phyloP scores from a whole-genome alignment of 2,113 vertebrate genomes.

The Oxygymnocypris stewartii region DNA sequence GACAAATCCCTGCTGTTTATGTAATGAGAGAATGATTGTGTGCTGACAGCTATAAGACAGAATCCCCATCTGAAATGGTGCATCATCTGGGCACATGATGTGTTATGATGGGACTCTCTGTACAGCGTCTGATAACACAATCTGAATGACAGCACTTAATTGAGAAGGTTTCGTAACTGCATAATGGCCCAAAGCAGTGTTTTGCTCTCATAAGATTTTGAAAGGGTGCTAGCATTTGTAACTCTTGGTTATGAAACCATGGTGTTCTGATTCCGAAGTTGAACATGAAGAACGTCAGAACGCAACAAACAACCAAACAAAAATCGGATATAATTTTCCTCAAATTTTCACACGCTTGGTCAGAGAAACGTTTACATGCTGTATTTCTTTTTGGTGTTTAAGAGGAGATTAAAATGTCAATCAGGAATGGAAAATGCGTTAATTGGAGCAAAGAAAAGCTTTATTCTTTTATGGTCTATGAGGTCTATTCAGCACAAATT shows the following conservation, averaged over 20 bases:
- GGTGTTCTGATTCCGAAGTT: not conserved
- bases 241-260: not conserved
- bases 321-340: not conserved
- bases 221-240: not conserved
- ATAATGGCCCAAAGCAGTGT: not conserved
- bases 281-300: no score
- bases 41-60: not conserved
- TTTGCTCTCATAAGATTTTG: not conserved
- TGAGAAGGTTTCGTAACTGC: conserved; percentile 24
- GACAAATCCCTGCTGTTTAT: conserved; percentile 21
- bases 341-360: not conserved
- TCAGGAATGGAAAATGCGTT: not conserved
- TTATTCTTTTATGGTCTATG: not conserved
- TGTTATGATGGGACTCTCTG: conserved; percentile 17
- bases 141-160: not conserved
- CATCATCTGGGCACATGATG: conserved; percentile 11
- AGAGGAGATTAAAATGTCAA: not conserved
- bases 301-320: not conserved
- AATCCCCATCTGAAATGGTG: conserved; percentile 7
- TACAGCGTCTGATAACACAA: conserved; percentile 13
- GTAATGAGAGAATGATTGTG: not conserved
- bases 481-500: not conserved
- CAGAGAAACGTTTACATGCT: not conserved
- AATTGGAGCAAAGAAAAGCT: not conserved
- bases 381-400: not conserved